Conservation (phyloP, 1,140 invertebrate species). For the Drosophila pseudoobscura region DNA sequence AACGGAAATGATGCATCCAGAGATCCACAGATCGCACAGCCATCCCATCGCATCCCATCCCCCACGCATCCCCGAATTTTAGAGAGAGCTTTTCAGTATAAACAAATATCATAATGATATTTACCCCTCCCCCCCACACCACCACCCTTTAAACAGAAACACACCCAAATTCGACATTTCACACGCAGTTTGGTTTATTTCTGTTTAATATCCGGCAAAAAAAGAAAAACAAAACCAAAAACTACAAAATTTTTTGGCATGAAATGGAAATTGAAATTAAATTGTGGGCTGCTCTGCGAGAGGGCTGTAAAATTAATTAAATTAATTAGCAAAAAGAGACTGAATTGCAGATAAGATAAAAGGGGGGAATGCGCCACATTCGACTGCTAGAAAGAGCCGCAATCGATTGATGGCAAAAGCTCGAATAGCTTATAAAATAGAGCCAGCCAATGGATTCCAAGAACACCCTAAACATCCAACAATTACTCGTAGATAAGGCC, state of each 20-base stretch:
- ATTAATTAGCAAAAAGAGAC: constrained; percentile 53
- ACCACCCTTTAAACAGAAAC: constrained; percentile 1
- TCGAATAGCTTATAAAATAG: constrained; percentile 26
- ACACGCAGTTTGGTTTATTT: constrained; percentile 71
- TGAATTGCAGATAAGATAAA: constrained; percentile 40
- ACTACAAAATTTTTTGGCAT: no score
- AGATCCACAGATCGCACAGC: no score
- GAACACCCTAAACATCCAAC: constrained; percentile 12
- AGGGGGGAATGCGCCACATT: constrained; percentile 1
- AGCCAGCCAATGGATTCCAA: constrained; percentile 7
- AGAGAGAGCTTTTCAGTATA: constrained; percentile 53
- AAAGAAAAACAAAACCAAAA: constrained; percentile 3
- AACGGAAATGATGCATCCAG: constrained; percentile 71
- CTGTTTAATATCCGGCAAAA: constrained; percentile 32
- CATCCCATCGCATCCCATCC: constrained; percentile 14
- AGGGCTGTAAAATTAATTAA: constrained; percentile 39
- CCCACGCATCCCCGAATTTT: constrained; percentile 41
- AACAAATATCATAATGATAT: constrained; percentile 43
- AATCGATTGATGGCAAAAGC: not conserved
- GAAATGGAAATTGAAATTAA: constrained; percentile 31
- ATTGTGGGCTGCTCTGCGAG: constrained; percentile 17
- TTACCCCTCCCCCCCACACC: no score
- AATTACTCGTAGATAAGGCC: constrained; percentile 34
- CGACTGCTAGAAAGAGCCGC: not conserved
- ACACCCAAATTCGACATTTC: constrained; percentile 54